Evolutionary conservation across 2,888 invertebrate genomes (phyloP).

Genomic region (Bellardia pandia): DNA sequence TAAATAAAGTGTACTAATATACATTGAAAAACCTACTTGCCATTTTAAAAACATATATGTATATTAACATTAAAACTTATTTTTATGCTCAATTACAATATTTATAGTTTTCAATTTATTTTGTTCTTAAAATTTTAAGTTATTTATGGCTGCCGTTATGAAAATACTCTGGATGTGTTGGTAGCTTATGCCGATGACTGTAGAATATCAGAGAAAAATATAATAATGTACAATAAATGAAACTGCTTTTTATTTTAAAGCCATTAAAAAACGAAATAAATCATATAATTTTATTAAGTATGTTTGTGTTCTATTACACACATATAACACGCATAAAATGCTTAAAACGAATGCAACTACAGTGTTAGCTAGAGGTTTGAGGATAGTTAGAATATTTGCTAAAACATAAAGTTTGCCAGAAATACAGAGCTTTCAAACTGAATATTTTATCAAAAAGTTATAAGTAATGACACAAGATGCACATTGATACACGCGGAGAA

Average conservation of each 20-base stretch:
- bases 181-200: background rate
- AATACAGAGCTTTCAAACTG: too few relatives aligned
- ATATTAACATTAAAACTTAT: background rate
- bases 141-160: constrained; percentile 21
- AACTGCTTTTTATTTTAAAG: constrained; percentile 60
- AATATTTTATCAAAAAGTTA: too few relatives aligned
- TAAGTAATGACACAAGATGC: too few relatives aligned
- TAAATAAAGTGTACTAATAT: too few relatives aligned
- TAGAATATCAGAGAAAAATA: constrained; percentile 5
- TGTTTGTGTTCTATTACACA: constrained; percentile 38
- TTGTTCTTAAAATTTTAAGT: constrained; percentile 1
- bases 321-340: constrained; percentile 14
- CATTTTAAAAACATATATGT: too few relatives aligned
- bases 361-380: background rate
- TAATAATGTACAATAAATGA: constrained; percentile 30
- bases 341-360: constrained; percentile 3
- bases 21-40: too few relatives aligned
- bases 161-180: background rate
- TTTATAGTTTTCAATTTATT: constrained; percentile 10
- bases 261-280: constrained; percentile 71
- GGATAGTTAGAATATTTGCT: too few relatives aligned
- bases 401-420: too few relatives aligned
- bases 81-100: background rate
- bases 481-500: too few relatives aligned
- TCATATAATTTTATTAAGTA: constrained; percentile 68